A percentile compares a stretch with the other conserved stretches of the same genome.
These are phyloP conservation scores for Podocnemis expansa DNA, from an alignment of 2,113 vertebrate species.

Conservation along the genomic window DNA sequence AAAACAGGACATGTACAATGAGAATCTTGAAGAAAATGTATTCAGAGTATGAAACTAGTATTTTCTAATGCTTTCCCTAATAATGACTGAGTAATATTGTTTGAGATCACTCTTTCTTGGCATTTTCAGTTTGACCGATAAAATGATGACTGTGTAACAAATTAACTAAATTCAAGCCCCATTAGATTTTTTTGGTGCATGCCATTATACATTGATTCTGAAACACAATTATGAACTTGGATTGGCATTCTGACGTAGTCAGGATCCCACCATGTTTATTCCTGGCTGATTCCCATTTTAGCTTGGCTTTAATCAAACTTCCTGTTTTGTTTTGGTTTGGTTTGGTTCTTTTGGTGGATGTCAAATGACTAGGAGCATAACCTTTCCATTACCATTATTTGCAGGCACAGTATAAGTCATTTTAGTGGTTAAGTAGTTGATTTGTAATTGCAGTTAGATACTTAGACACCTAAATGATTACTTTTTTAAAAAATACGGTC, in stretches of 20 bases:
- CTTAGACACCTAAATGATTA: neutral
- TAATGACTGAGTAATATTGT: neutral
- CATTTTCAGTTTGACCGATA: neutral
- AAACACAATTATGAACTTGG: neutral
- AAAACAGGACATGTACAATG: neutral
- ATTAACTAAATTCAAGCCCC: neutral
- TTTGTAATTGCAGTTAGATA: neutral
- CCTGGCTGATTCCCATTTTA: neutral
- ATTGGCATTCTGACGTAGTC: neutral
- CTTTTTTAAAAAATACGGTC: neutral
- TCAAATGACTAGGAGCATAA: neutral
- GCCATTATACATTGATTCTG: neutral
- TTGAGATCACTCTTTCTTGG: neutral
- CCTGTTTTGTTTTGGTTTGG: neutral
- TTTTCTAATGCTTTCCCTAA: slow-evolving; percentile 6
- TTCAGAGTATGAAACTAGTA: neutral
- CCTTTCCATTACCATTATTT: neutral
- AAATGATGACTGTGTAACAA: neutral
- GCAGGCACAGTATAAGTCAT: neutral
- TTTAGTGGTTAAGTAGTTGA: neutral
- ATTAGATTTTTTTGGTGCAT: neutral
- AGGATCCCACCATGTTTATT: neutral
- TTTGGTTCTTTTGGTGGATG: neutral
- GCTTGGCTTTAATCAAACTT: neutral
- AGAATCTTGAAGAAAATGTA: neutral